Evolutionary conservation across 1,140 invertebrate species (phyloP), one percentile per base, ranked within the genome.

Genomic region (Cecropterus lyciades): DNA sequence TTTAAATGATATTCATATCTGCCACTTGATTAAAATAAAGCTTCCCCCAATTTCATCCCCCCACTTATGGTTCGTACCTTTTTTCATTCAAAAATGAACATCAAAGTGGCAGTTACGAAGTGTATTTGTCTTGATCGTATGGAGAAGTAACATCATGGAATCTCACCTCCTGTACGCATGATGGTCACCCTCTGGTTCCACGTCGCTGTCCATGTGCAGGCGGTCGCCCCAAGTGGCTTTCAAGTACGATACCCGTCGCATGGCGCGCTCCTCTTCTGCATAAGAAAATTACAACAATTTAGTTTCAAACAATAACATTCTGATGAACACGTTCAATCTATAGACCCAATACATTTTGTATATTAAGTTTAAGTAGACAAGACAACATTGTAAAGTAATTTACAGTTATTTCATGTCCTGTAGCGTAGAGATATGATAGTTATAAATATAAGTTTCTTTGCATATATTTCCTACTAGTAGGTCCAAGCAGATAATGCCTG

Each of bases 221-320:
- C 95, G 92, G 73, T 95, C 95, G 43, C 93, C 93, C 93, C 95
- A 94, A 16, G 97, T 98, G 7, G 98, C 98, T 92, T 97, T 97
- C 67, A 98, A 91, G 89, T 99, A 99, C 0, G 97, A 98, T 46
- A 98, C 97, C 70, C 98, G 93, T 77, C 98, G 94, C 80, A 96
- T 97, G 11, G 96, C 94, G 67, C 97, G 95, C 75, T 97, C 97
- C 77, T 97, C 96, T 80, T 98, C 96, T 89, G 91, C 93, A 67
- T 5, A 30, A 48, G 3, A 33, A 7, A 33, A 33, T 10, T 9
- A 33, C 9, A 33, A 33, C 9, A 33, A 33, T 33, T 33, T 33
- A 33, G 2, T 33, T 33, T 33, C 9, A 33, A 9, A 33, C 9
- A 33, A 33, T n/a, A n/a, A n/a, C n/a, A n/a, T n/a, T n/a, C n/a